Conservation (phyloP, 2,113 vertebrate species). For the Microcebus lehilahytsara region DNA sequence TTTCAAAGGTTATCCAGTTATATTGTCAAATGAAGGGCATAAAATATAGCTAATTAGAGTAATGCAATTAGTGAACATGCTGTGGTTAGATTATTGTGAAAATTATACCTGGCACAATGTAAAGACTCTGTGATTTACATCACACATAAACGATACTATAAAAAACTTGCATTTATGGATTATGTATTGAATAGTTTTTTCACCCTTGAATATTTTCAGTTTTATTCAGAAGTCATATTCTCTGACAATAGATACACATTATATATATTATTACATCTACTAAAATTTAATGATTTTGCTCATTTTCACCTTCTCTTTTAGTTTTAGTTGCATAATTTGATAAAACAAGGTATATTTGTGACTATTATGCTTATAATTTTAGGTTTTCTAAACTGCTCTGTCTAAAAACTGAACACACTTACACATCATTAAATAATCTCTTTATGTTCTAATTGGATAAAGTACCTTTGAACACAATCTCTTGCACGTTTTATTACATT, state of each 20-base stretch:
- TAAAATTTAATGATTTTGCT: neutral
- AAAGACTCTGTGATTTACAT: slow-evolving; percentile 9
- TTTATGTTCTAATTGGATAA: slow-evolving; percentile 27
- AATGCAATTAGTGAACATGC: slow-evolving; percentile 35
- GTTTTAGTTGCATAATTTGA: neutral
- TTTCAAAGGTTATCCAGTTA: slow-evolving; percentile 64
- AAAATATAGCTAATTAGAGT: neutral
- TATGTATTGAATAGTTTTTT: neutral
- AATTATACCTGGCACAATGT: neutral
- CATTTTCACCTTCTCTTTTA: neutral
- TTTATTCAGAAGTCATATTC: neutral
- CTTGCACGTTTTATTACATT: neutral
- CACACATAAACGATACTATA: neutral
- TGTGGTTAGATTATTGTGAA: slow-evolving; percentile 28
- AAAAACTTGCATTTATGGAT: neutral
- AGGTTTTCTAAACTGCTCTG: neutral
- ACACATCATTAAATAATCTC: neutral
- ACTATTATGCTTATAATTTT: neutral
- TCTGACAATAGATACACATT: neutral
- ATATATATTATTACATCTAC: neutral
- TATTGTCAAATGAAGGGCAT: slow-evolving; percentile 40
- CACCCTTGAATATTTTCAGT: neutral
- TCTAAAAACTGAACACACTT: slow-evolving; percentile 12
- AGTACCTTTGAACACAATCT: neutral
- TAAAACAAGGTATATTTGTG: neutral